Conservation (phyloP, 1,140 invertebrate genomes). For the Aphis craccivora region DNA sequence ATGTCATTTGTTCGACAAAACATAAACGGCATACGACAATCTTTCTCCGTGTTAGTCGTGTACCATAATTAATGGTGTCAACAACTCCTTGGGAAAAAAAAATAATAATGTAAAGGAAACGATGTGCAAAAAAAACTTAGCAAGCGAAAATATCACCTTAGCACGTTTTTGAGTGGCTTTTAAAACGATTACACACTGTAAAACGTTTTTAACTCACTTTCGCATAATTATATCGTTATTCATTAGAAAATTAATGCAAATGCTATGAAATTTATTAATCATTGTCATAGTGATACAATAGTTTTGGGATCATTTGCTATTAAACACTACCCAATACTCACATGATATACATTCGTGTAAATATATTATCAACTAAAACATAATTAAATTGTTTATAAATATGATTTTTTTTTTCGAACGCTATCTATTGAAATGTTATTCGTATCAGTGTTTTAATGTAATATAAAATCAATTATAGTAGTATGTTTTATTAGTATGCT, state of each 20-base stretch:
- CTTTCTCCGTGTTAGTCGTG: slow-evolving; percentile 36
- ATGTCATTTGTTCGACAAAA: slow-evolving; percentile 55
- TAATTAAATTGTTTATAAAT: not conserved
- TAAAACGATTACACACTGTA: not conserved
- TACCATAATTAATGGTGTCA: slow-evolving; percentile 56
- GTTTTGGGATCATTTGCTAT: not conserved
- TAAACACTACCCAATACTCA: not conserved
- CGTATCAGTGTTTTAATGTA: not conserved
- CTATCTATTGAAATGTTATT: not conserved
- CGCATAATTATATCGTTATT: slow-evolving; percentile 22
- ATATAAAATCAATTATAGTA: not conserved
- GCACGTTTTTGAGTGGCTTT: slow-evolving; percentile 7
- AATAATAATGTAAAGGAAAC: slow-evolving; percentile 29
- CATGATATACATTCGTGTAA: not conserved
- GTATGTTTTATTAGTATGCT: not conserved
- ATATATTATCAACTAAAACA: not conserved
- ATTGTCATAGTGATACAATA: not conserved
- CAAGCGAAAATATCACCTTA: slow-evolving; percentile 27
- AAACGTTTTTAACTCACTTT: not conserved
- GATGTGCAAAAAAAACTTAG: not conserved
- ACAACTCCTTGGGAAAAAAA: slow-evolving; percentile 38
- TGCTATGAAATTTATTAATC: not conserved
- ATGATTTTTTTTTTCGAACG: not conserved
- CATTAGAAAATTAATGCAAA: not conserved
- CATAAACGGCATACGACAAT: slow-evolving; percentile 33